Conservation (phyloP, 1,140 invertebrate species). For the Magallana angulata region DNA sequence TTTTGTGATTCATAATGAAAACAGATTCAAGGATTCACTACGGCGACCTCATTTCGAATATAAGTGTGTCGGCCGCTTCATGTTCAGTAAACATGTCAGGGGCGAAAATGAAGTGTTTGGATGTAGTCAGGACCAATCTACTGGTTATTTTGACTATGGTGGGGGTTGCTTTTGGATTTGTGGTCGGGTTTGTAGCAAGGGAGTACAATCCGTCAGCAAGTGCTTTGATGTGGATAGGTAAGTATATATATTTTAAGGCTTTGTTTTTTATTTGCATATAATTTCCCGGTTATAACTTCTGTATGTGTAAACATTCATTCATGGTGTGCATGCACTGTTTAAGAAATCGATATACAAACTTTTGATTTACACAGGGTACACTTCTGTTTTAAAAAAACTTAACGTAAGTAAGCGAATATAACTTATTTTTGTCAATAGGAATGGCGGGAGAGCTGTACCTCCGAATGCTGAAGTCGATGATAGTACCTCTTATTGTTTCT, state of each 20-base stretch:
- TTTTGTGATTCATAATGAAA: no score
- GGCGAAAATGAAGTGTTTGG: conserved; percentile 24
- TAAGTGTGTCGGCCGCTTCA: no score
- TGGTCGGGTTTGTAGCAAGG: conserved; percentile 85
- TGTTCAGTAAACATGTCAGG: background rate
- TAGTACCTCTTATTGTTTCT: conserved; percentile 78
- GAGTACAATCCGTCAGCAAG: conserved; percentile 85
- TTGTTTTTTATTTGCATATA: background rate
- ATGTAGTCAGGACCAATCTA: conserved; percentile 54
- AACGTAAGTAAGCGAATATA: background rate
- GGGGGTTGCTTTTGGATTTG: conserved; percentile 68
- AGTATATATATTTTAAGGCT: conserved; percentile 11
- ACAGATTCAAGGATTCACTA: no score
- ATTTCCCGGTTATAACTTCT: background rate
- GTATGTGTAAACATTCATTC: background rate
- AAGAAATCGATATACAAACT: background rate
- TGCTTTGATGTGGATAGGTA: conserved; percentile 88
- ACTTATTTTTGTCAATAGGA: conserved; percentile 47
- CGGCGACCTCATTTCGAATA: no score
- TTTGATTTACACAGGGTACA: no score
- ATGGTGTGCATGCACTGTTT: no score
- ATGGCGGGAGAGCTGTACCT: conserved; percentile 83
- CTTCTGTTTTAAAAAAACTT: background rate
- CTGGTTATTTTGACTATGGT: conserved; percentile 66
- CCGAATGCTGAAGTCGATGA: conserved; percentile 79